Conservation (phyloP, 2,113 vertebrate species). For the Hystrix brachyura region DNA sequence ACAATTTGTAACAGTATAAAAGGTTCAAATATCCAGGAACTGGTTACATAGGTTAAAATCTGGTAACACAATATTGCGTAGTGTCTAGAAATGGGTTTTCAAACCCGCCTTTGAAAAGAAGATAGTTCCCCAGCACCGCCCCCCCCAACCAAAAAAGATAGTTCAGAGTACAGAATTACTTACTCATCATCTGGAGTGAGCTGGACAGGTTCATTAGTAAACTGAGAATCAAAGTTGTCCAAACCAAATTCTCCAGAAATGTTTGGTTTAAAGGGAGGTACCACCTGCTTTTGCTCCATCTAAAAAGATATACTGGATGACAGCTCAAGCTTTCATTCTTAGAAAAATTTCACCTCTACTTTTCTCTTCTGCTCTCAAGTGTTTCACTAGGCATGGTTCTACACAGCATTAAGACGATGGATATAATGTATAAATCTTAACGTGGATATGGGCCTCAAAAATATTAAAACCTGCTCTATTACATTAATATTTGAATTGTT, state of each 20-base stretch:
- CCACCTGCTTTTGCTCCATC: conserved; percentile 99
- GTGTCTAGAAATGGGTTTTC: neutral
- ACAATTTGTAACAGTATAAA: neutral
- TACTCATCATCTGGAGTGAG: conserved; percentile 99
- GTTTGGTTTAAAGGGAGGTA: conserved; percentile 99
- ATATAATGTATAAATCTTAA: neutral
- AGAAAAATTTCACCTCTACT: conserved; percentile 18
- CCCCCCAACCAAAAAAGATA: neutral
- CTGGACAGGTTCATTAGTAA: conserved; percentile 99
- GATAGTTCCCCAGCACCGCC: neutral
- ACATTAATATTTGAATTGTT: neutral
- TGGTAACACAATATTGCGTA: neutral
- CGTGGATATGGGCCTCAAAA: neutral
- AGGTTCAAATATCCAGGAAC: neutral
- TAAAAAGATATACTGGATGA: conserved; percentile 85
- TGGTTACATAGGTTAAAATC: neutral
- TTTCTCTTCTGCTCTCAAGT: neutral
- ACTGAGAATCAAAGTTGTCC: conserved; percentile 99
- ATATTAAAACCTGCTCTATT: neutral
- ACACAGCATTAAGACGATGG: neutral
- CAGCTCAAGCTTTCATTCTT: conserved; percentile 11
- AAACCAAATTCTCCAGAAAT: conserved; percentile 99
- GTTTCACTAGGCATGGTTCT: neutral
- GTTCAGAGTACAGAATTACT: conserved; percentile 85
- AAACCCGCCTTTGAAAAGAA: neutral